phyloP scores from a whole-genome alignment of 2,113 vertebrate genomes.

The Hippocampus mohnikei region DNA sequence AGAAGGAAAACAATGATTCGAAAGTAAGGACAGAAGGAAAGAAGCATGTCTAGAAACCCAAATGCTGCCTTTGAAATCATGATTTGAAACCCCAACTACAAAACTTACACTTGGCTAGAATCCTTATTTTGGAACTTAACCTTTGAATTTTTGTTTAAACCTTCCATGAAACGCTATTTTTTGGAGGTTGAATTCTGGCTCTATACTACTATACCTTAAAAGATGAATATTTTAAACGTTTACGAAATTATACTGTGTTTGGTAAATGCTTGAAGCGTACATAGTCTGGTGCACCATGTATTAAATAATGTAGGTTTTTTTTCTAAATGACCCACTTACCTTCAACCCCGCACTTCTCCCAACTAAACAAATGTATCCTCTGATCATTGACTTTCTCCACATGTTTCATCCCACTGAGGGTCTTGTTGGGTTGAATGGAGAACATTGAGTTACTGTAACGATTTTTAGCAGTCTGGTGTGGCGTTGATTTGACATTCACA shows the following conservation, averaged over 20 bases:
- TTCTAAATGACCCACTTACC: slow-evolving; percentile 33
- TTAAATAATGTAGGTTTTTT: background rate
- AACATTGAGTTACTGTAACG: background rate
- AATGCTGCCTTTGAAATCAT: background rate
- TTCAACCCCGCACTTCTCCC: slow-evolving; percentile 30
- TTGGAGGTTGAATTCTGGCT: too few species aligned
- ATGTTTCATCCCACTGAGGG: slow-evolving; percentile 13
- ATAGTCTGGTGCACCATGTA: too few species aligned
- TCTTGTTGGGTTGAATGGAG: background rate
- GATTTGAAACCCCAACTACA: background rate
- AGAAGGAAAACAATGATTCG: too few species aligned
- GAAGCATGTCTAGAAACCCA: background rate
- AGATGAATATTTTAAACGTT: background rate
- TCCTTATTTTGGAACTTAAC: too few species aligned
- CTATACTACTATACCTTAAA: background rate
- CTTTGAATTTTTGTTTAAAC: background rate
- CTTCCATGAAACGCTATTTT: background rate
- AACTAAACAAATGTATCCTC: slow-evolving; percentile 12
- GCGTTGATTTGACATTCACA: background rate
- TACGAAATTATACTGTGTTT: background rate
- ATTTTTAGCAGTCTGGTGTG: background rate
- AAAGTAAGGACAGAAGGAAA: too few species aligned
- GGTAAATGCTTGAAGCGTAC: background rate
- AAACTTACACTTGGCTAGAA: too few species aligned
- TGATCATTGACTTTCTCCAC: slow-evolving; percentile 38